Evolutionary conservation across 2,113 vertebrate genomes (phyloP), one percentile per base, ranked within the genome.

Genomic region (Penelope pileata): DNA sequence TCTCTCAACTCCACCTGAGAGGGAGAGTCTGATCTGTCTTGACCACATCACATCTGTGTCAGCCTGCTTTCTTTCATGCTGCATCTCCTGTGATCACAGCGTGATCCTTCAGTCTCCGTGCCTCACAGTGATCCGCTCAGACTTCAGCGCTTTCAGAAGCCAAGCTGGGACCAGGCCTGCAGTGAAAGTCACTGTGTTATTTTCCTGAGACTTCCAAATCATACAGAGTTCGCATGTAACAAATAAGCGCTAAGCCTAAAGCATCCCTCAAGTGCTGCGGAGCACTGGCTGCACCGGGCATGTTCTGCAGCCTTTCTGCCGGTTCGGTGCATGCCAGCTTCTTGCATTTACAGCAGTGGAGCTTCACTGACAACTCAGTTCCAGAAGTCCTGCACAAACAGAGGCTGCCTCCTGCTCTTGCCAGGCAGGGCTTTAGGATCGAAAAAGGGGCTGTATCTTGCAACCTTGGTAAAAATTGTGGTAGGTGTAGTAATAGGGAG

Each of bases 41-140:
- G 7, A 24, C n/a, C 0, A 0, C 15, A 29, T 24, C 40, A 4
- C 2, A 36, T 9, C 43, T 50, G 10, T 0, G 0, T 43, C 62
- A 83, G 82, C 40, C 63, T 45, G 45, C 63, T 42, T 34, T 73
- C 16, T 8, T 58, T 47, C 9, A 38, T 24, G 12, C 16, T 27
- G 38, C 56, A 42, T 10, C 51, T 48, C 59, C 53, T n/a, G 32
- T 9, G 24, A 72, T 50, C 30, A 32, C 1, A 0, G 30, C 4
- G 76, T 54, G 18, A 78, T 72, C 24, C 30, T 12, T 12, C 68
- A 77, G 60, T 9, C 56, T 47, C 69, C 9, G 9, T 22, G 58
- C 34, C 30, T 50, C 45, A 74, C 81, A 63, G 36, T 6, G 16
- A 53, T 54, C 42, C 38, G 36, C 32, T 16, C 16, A 40, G n/a